Base-by-base conservation (phyloP, 37 sponge, comb jelly and placozoan species). In the Diacarnus erythraeanus region DNA sequence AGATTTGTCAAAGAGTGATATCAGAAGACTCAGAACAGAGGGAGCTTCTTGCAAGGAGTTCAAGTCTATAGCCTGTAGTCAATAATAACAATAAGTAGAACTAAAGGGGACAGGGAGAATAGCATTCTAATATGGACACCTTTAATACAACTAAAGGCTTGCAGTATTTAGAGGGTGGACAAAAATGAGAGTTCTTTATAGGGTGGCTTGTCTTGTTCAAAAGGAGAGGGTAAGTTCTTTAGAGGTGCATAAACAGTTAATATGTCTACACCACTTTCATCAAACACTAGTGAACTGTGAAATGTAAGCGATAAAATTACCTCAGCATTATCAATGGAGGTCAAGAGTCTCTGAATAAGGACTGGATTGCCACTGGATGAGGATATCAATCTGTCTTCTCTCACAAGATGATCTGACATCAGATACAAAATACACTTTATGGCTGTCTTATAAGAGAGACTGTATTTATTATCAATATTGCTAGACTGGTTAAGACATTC, bases 21-120 rank as follows among this genome's bases (percentile, higher is more conserved):
- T 72, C 38, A 89, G 75, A 30, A 89, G 65, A 25, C 74, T 57
- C 12, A 64, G 56, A 2, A 84, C 79, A 34, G 80, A 78, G 41
- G 74, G 51, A 1, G 84, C 37, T 71, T 89, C 75, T 0, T 78
- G 44, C 42, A 89, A 65, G 15, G 37, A 47, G 34, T 38, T 73
- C 17, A 83, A 57, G 51, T 83, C 84, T 59, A 77, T 57, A 44
- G 70, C 79, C 89, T 89, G 60, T 38, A 64, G n/a, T n/a, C n/a
- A 42, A 37, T 37, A n/a, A 20, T 38, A 61, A 84, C 59, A 66
- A 47, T 47, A 15, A 15, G 64, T 63, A 63, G 18, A 27, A 63
- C n/a, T n/a, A n/a, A n/a, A n/a, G n/a, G n/a, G n/a, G n/a, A n/a
- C n/a, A n/a, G n/a, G n/a, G n/a, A n/a, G n/a, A n/a, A n/a, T n/a